Evolutionary conservation across 1,140 invertebrate genomes (phyloP).

Genomic region (Drosophila athabasca): DNA sequence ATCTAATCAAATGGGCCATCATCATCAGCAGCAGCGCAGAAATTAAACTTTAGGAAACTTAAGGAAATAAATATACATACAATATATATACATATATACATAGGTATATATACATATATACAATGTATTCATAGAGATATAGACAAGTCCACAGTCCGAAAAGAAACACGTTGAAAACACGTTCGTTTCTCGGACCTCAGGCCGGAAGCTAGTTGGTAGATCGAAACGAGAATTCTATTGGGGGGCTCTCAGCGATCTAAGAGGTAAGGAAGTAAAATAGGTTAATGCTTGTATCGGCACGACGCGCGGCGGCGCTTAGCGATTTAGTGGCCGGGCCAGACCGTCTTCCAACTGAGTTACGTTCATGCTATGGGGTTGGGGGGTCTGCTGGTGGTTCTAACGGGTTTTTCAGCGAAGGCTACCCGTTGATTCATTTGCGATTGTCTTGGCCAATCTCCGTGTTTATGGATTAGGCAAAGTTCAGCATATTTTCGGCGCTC

Average conservation of each 20-base stretch:
- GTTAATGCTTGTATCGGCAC: conserved; percentile 58
- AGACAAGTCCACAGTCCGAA: conserved; percentile 48
- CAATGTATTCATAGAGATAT: conserved; percentile 7
- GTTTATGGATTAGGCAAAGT: conserved; percentile 29
- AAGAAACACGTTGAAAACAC: conserved; percentile 68
- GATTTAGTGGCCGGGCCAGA: conserved; percentile 47
- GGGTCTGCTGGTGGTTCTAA: conserved; percentile 68
- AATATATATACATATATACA: too few species aligned
- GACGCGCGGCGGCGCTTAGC: conserved; percentile 41
- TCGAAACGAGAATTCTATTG: conserved; percentile 58
- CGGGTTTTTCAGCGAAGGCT: conserved; percentile 66
- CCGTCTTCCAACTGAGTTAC: conserved; percentile 39
- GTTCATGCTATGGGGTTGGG: conserved; percentile 31
- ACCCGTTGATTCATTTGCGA: conserved; percentile 52
- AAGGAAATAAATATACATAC: conserved; percentile 15
- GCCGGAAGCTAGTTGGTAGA: conserved; percentile 49
- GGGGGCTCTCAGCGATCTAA: too few species aligned
- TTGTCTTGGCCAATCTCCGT: conserved; percentile 34
- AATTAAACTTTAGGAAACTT: conserved; percentile 31
- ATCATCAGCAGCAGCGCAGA: conserved; percentile 3
- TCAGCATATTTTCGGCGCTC: conserved; percentile 50
- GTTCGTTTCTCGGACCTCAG: conserved; percentile 42
- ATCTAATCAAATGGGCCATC: conserved; percentile 60
- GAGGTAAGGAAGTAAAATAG: conserved; percentile 72
- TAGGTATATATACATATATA: too few species aligned